A percentile compares a stretch with the other conserved stretches of the same genome.
Evolutionary conservation across 2,888 invertebrate genomes (phyloP).

Genomic region (Ophraella communa): DNA sequence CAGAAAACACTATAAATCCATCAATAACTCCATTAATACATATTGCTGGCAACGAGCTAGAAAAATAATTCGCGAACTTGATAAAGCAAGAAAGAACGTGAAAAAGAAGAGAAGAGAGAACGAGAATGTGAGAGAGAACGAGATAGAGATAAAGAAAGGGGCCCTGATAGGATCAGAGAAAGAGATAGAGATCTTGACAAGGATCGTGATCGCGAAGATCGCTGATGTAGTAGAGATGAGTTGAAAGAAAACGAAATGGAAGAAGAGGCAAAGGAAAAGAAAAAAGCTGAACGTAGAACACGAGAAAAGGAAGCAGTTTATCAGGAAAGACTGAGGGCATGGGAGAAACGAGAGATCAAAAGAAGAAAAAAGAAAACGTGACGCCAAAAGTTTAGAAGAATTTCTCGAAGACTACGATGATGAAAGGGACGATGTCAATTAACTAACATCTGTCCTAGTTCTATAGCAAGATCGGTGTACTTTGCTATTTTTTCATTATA

Average conservation of each 20-base stretch:
- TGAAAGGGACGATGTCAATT: conserved; percentile 95
- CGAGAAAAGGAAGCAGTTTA: conserved; percentile 96
- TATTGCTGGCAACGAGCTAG: too few species aligned
- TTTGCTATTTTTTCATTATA: too few species aligned
- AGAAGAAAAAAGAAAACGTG: conserved; percentile 86
- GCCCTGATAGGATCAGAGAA: conserved; percentile 60
- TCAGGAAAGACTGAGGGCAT: conserved; percentile 74
- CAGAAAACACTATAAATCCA: too few species aligned
- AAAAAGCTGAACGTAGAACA: conserved; percentile 88
- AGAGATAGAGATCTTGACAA: conserved; percentile 67
- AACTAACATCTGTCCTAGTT: too few species aligned
- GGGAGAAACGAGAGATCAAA: conserved; percentile 78
- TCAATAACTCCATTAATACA: too few species aligned
- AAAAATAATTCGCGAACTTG: conserved; percentile 56
- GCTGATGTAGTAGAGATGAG: conserved; percentile 67
- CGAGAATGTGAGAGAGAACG: conserved; percentile 59
- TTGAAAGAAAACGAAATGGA: conserved; percentile 84
- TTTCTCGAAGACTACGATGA: conserved; percentile 99
- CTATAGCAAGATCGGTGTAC: too few species aligned
- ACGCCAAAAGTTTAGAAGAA: conserved; percentile 93
- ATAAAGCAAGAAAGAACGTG: conserved; percentile 60
- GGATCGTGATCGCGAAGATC: conserved; percentile 68
- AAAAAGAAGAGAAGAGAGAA: conserved; percentile 59
- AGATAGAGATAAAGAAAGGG: conserved; percentile 60
- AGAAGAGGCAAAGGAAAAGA: conserved; percentile 90